Base-by-base conservation (phyloP, 2,113 vertebrate species). In the Montifringilla adamsi region DNA sequence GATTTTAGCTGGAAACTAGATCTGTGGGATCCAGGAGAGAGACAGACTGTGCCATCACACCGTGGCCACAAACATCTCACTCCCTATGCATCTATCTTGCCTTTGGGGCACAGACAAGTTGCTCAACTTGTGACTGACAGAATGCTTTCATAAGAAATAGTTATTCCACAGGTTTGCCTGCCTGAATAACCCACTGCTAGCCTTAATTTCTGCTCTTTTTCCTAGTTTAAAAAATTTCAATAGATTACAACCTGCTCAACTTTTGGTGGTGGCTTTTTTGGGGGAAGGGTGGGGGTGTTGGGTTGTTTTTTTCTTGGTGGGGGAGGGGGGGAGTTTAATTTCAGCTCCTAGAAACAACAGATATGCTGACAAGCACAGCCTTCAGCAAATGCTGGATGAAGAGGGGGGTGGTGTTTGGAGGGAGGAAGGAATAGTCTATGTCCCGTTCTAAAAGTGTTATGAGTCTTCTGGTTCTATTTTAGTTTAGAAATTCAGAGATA, bases 401-500 rank as follows among this genome's bases (percentile, higher is more conserved):
- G 15, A 2, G 7, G 7, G 4, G 9, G 7, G 3, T 1, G 4
- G 15, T 60, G 33, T 46, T 59, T 72, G 43, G 16, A 84, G 26
- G 41, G 28, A 80, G 19, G 22, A 22, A 64, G 19, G 23, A 75
- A 75, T 13, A 69, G 12, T 33, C n/a, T 52, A 11, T n/a, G 27
- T 26, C 39, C 13, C 43, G 62, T 87, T 80, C 39, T 59, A 30
- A 47, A 89, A 78, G 19, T 15, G 2, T n/a, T 47, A 50, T 19
- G 31, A 83, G 24, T 70, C n/a, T 49, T 88, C 50, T 63, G 41
- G 9, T 74, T 91, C 72, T 74, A 47, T 67, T 85, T 52, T 4
- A 75, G 73, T 81, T 80, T 27, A 75, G 56, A 80, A 84, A 76
- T 68, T 75, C 47, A 91, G 74, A 85, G 63, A 60, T 17, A 72